Conservation (phyloP, 2,113 vertebrate species). For the Empidonax traillii region DNA sequence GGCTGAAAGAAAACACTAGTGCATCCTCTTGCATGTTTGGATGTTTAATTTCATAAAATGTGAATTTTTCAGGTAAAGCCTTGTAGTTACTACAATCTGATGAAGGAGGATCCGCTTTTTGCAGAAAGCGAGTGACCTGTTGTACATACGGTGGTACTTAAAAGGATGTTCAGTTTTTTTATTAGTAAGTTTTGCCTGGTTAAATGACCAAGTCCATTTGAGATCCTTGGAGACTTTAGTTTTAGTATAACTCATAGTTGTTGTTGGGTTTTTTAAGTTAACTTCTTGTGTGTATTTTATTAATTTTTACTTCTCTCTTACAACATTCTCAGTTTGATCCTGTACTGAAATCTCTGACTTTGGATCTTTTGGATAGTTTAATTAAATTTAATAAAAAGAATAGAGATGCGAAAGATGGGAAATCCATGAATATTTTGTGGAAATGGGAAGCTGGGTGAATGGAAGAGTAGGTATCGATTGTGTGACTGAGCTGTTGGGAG, state of each 20-base stretch:
- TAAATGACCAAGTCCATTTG: not conserved
- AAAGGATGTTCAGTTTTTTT: not conserved
- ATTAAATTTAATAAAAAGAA: not conserved
- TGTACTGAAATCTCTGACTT: not conserved
- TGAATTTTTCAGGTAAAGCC: not conserved
- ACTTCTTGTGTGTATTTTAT: not conserved
- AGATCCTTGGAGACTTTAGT: not conserved
- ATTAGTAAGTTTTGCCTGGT: not conserved
- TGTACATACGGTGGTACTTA: not conserved
- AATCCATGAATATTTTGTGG: not conserved
- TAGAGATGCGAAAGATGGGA: not conserved
- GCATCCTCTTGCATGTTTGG: not conserved
- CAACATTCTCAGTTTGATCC: not conserved
- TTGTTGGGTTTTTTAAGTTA: not conserved
- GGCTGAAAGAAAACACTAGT: not conserved
- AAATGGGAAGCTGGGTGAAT: not conserved
- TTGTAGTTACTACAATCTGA: not conserved
- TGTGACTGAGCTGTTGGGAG: not conserved
- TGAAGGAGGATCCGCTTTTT: not conserved
- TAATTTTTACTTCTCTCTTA: not conserved
- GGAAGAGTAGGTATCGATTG: not conserved
- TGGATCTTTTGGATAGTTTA: not conserved
- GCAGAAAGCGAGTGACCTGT: not conserved
- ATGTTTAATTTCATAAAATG: not conserved
- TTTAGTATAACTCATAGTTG: not conserved